Evolutionary conservation across 2,888 invertebrate species (phyloP).

Genomic region (Octodonta nipae): DNA sequence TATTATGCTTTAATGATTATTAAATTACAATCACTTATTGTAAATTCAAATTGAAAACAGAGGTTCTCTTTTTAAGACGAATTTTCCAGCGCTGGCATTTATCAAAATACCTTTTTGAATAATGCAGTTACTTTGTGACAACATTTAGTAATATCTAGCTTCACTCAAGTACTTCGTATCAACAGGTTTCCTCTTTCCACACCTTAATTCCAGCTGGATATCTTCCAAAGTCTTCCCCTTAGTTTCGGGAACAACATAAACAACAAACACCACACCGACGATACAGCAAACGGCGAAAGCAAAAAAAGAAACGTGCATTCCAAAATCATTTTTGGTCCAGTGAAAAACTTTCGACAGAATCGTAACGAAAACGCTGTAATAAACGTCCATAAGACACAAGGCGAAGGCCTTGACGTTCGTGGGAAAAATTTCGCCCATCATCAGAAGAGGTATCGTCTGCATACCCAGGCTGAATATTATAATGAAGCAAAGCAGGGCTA

Average conservation of each 20-base stretch:
- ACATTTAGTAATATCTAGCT: neutral
- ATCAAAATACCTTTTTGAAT: no score
- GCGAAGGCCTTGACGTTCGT: conserved; percentile 43
- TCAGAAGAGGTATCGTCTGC: conserved; percentile 39
- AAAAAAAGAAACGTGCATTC: conserved; percentile 37
- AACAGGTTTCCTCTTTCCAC: conserved; percentile 7
- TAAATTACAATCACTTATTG: no score
- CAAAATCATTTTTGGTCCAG: conserved; percentile 30
- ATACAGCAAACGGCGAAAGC: conserved; percentile 30
- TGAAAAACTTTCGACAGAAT: conserved; percentile 38
- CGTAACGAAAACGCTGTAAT: conserved; percentile 38
- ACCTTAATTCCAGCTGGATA: conserved; percentile 31
- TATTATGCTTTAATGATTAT: no score
- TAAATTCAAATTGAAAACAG: no score
- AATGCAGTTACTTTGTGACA: no score
- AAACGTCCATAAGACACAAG: conserved; percentile 41
- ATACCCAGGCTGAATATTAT: conserved; percentile 39
- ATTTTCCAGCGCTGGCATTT: no score
- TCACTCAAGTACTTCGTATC: neutral
- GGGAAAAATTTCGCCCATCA: conserved; percentile 43
- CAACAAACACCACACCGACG: conserved; percentile 33
- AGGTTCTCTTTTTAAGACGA: no score
- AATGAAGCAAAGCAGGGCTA: conserved; percentile 36
- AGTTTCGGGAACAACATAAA: conserved; percentile 38
- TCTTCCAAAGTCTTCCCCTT: conserved; percentile 40